Percentiles rank a stretch among this genome's conserved stretches.
These are phyloP conservation scores for Thymelicus acteon DNA, from an alignment of 2,888 invertebrate species.

Conservation along the genomic window DNA sequence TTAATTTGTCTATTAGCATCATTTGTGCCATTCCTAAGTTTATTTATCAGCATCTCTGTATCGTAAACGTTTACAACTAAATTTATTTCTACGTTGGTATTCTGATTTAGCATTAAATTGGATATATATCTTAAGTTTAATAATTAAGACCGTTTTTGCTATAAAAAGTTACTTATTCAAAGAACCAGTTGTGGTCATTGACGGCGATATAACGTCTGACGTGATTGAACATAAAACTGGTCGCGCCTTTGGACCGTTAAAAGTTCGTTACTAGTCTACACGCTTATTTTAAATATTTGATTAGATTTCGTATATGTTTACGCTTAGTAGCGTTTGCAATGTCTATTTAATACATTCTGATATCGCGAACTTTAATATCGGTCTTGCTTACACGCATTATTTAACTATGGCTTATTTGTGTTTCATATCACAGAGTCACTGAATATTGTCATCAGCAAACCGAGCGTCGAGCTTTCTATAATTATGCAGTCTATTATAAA, in stretches of 20 bases:
- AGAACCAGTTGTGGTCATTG: slow-evolving; percentile 57
- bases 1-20: slow-evolving; percentile 11
- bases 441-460: slow-evolving; percentile 21
- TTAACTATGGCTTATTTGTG: slow-evolving; percentile 13
- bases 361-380: background rate
- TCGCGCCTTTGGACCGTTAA: slow-evolving; percentile 67
- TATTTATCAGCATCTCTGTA: slow-evolving; percentile 12
- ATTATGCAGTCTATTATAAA: slow-evolving; percentile 37
- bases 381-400: background rate
- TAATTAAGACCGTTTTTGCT: slow-evolving; percentile 26
- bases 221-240: slow-evolving; percentile 58
- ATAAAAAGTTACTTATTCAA: slow-evolving; percentile 43
- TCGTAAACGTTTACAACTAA: slow-evolving; percentile 6
- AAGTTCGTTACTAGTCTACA: slow-evolving; percentile 58
- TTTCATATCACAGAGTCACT: background rate
- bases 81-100: slow-evolving; percentile 13
- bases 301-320: slow-evolving; percentile 48
- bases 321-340: slow-evolving; percentile 2
- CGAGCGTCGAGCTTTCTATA: slow-evolving; percentile 35
- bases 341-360: background rate
- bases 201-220: slow-evolving; percentile 46
- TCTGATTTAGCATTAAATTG: slow-evolving; percentile 19
- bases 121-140: background rate
- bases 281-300: slow-evolving; percentile 59
- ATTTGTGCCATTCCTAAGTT: slow-evolving; percentile 1